Evolutionary conservation across 2,113 vertebrate genomes (phyloP).

Genomic region (Lepisosteus oculatus): DNA sequence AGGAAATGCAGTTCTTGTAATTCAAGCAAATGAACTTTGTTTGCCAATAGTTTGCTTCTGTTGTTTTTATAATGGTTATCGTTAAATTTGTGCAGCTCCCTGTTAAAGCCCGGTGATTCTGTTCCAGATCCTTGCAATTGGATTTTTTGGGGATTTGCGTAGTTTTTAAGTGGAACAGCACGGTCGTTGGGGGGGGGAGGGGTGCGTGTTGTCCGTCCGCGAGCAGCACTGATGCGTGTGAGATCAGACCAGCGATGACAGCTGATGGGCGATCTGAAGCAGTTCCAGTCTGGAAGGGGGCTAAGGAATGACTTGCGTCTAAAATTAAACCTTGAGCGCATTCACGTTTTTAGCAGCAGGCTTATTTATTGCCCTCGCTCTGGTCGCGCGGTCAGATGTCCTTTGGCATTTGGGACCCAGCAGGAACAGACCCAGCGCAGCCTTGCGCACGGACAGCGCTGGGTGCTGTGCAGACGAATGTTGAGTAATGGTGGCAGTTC

Average conservation of each 20-base stretch:
- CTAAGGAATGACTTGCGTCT: conserved; percentile 39
- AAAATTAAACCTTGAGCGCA: conserved; percentile 58
- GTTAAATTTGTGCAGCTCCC: too few relatives aligned
- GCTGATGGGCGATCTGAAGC: conserved; percentile 24
- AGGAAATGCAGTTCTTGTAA: too few relatives aligned
- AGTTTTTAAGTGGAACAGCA: too few relatives aligned
- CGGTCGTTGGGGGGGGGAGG: not conserved
- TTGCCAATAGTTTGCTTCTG: too few relatives aligned
- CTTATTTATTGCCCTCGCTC: conserved; percentile 53
- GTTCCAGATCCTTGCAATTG: too few relatives aligned
- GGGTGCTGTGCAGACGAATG: not conserved
- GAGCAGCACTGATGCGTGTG: not conserved
- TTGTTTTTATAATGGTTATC: too few relatives aligned
- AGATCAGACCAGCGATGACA: conserved; percentile 20
- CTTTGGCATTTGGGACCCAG: conserved; percentile 47
- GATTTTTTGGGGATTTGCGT: too few relatives aligned
- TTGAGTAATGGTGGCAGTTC: not conserved
- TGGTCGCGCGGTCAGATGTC: conserved; percentile 40
- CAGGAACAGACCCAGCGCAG: conserved; percentile 12
- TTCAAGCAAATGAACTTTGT: too few relatives aligned
- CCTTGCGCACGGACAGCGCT: conserved; percentile 11
- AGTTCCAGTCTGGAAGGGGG: conserved; percentile 26
- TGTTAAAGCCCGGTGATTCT: too few relatives aligned
- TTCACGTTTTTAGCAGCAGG: conserved; percentile 39
- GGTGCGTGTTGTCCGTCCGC: not conserved